These are phyloP conservation scores for Girardinus metallicus DNA, from an alignment of 2,797 vertebrate species.

Conservation along the genomic window DNA sequence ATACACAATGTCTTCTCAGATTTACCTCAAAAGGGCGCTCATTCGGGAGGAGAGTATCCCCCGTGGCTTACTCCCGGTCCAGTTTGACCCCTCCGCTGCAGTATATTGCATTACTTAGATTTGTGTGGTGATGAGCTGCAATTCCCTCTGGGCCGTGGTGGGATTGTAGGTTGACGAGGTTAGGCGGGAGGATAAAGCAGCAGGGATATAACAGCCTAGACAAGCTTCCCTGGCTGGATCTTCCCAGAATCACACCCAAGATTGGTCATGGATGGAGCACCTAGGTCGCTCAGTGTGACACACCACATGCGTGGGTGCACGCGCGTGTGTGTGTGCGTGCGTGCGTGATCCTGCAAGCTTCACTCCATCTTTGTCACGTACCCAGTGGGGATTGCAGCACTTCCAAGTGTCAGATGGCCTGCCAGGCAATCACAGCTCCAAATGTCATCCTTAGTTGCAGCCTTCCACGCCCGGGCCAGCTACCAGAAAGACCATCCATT, in stretches of 20 bases:
- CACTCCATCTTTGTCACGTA: conserved; percentile 69
- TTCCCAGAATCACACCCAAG: conserved; percentile 59
- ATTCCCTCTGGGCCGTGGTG: conserved; percentile 42
- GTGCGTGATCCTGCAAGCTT: conserved; percentile 33
- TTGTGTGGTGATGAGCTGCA: conserved; percentile 42
- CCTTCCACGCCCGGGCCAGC: conserved; percentile 46
- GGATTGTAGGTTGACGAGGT: conserved; percentile 59
- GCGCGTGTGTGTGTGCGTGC: too few species aligned
- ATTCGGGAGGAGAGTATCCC: neutral
- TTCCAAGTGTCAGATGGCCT: conserved; percentile 66
- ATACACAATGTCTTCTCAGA: neutral
- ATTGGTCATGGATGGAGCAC: conserved; percentile 56
- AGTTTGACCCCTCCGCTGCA: conserved; percentile 31
- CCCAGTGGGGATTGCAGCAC: conserved; percentile 63
- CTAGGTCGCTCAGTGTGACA: conserved; percentile 40
- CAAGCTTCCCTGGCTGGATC: conserved; percentile 56
- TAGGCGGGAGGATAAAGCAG: conserved; percentile 60
- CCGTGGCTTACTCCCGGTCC: conserved; percentile 11
- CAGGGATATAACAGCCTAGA: conserved; percentile 66
- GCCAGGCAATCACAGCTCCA: conserved; percentile 72
- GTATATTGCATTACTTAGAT: conserved; percentile 55
- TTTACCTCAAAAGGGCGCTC: neutral
- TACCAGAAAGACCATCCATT: conserved; percentile 47
- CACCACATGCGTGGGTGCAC: neutral
- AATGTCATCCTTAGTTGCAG: conserved; percentile 67